Evolutionary conservation across 2,797 vertebrate species (phyloP).

Genomic region (Galaxias olidus): DNA sequence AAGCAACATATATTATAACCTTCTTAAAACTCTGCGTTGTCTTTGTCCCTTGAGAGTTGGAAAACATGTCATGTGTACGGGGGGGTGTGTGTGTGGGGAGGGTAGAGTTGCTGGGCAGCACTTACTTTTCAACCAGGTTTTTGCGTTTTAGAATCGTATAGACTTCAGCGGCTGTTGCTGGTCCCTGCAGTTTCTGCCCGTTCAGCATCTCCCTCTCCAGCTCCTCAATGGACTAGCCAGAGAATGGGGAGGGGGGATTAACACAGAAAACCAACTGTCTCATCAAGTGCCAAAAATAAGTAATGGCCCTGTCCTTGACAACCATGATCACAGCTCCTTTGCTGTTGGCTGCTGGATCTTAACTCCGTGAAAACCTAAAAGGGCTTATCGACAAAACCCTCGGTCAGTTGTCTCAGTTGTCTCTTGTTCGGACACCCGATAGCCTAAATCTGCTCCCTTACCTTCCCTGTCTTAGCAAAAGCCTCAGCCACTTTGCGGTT

Average conservation of each 20-base stretch:
- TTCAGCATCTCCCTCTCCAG: slow-evolving; percentile 96
- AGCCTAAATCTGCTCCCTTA: slow-evolving; percentile 34
- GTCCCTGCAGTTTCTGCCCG: slow-evolving; percentile 97
- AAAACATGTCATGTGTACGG: too few species aligned
- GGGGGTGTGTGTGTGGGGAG: too few species aligned
- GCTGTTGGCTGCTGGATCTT: too few species aligned
- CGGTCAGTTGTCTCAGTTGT: too few species aligned
- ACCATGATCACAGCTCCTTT: too few species aligned
- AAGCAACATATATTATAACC: neutral
- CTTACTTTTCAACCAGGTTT: slow-evolving; percentile 88
- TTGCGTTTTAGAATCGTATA: slow-evolving; percentile 87
- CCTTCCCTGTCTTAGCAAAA: slow-evolving; percentile 87
- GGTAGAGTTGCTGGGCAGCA: neutral
- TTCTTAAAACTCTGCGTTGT: neutral
- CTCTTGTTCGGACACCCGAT: neutral
- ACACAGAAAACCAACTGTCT: too few species aligned
- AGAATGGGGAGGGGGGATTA: neutral
- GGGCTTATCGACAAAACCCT: too few species aligned
- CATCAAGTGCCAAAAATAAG: neutral
- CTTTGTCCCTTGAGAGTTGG: neutral
- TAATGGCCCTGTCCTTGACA: too few species aligned
- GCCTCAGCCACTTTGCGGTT: slow-evolving; percentile 94
- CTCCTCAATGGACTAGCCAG: slow-evolving; percentile 86
- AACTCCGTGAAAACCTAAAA: too few species aligned
- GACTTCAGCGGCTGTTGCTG: slow-evolving; percentile 88